phyloP scores from a whole-genome alignment of 2,888 invertebrate species.

The Silvanus unidentatus region DNA sequence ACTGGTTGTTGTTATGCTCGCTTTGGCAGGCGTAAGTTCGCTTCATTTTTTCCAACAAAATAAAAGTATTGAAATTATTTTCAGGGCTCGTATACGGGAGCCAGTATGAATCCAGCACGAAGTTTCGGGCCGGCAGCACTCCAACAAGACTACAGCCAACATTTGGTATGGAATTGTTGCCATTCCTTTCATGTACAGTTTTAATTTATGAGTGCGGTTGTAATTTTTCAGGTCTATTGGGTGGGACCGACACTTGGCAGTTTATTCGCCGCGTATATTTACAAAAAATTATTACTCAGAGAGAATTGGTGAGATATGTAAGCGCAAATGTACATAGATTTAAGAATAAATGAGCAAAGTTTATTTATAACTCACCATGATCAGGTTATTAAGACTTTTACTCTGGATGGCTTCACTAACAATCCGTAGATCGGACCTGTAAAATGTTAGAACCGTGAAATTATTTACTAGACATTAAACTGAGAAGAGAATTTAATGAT shows the following conservation, averaged over 20 bases:
- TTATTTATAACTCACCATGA: slow-evolving; percentile 45
- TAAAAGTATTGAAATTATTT: slow-evolving; percentile 8
- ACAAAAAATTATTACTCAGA: slow-evolving; percentile 28
- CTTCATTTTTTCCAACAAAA: not conserved
- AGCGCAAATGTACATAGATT: not conserved
- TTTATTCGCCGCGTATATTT: slow-evolving; percentile 29
- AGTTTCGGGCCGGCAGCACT: slow-evolving; percentile 66
- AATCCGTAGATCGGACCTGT: slow-evolving; percentile 47
- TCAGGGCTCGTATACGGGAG: slow-evolving; percentile 55
- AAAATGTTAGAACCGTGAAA: slow-evolving; percentile 31
- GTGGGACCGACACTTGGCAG: slow-evolving; percentile 36
- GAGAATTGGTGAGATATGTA: slow-evolving; percentile 5
- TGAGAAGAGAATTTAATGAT: too few species aligned
- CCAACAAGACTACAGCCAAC: slow-evolving; percentile 57
- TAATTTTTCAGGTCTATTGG: slow-evolving; percentile 39
- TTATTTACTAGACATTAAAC: not conserved
- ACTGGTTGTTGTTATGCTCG: slow-evolving; percentile 57
- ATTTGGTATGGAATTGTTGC: slow-evolving; percentile 60
- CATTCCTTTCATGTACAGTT: too few species aligned
- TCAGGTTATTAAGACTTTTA: slow-evolving; percentile 50
- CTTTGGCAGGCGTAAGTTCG: slow-evolving; percentile 57
- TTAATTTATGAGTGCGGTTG: not conserved
- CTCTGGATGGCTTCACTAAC: slow-evolving; percentile 48
- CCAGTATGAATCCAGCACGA: slow-evolving; percentile 65
- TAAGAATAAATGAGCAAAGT: not conserved